phyloP scores from a whole-genome alignment of 2,888 invertebrate genomes.

The Timandra comae region DNA sequence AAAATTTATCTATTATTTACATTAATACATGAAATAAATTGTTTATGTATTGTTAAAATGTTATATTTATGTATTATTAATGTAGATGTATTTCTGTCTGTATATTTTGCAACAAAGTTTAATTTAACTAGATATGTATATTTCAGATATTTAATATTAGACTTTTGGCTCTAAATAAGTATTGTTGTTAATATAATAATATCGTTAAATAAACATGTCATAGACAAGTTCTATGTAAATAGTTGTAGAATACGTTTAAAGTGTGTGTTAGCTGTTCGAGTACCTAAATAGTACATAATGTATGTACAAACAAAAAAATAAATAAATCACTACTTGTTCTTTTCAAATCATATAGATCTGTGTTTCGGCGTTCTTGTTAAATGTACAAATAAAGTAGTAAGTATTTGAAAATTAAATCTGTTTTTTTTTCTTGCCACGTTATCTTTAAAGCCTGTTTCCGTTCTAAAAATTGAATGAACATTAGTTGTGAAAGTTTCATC shows the following conservation, averaged over 20 bases:
- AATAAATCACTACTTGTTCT: constrained; percentile 15
- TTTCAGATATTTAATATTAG: constrained; percentile 28
- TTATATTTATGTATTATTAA: no score
- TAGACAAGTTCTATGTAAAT: constrained; percentile 62
- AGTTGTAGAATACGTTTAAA: constrained; percentile 27
- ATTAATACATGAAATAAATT: constrained; percentile 9
- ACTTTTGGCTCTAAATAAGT: constrained; percentile 48
- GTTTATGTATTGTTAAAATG: no score
- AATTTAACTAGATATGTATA: constrained; percentile 27
- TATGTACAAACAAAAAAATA: constrained; percentile 16
- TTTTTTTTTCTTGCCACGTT: constrained; percentile 5
- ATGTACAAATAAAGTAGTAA: constrained; percentile 58
- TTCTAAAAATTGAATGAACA: no score
- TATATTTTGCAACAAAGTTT: constrained; percentile 62
- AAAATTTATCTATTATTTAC: no score
- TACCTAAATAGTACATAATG: constrained; percentile 19
- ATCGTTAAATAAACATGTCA: constrained; percentile 57
- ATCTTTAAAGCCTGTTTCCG: no score
- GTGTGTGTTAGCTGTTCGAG: constrained; percentile 24
- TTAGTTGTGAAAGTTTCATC: no score
- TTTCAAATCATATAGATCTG: constrained; percentile 35
- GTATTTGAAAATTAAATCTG: constrained; percentile 22
- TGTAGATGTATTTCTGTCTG: no score
- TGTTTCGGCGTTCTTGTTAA: constrained; percentile 44
- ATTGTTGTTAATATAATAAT: constrained; percentile 48